A percentile compares a stretch with the other conserved stretches of the same genome.
phyloP scores from a whole-genome alignment of 2,113 vertebrate genomes.

The Myrmecophaga tridactyla region DNA sequence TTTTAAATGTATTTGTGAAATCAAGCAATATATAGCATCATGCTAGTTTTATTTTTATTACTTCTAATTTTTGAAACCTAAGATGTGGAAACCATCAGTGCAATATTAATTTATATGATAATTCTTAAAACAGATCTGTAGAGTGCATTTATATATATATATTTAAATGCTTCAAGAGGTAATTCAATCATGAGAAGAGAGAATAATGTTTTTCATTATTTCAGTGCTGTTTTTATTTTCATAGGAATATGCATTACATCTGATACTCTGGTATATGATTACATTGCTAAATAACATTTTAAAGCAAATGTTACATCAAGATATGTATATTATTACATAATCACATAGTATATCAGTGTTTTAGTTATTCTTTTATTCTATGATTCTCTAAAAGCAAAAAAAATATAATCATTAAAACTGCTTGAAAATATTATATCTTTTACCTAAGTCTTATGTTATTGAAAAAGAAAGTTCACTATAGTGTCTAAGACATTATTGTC shows the following conservation, averaged over 20 bases:
- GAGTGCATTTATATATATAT: neutral
- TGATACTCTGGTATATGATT: neutral
- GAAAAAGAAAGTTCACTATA: neutral
- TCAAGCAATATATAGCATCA: neutral
- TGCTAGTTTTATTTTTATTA: constrained; percentile 15
- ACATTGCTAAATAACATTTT: constrained; percentile 11
- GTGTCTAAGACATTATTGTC: neutral
- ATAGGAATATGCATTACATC: neutral
- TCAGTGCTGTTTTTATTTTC: neutral
- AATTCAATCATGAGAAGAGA: neutral
- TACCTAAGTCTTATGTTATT: constrained; percentile 9
- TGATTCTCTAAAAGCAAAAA: neutral
- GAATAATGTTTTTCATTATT: neutral
- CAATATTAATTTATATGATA: neutral
- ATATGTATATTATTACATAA: neutral
- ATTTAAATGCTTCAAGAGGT: constrained; percentile 19
- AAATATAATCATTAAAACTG: neutral
- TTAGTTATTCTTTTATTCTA: constrained; percentile 15
- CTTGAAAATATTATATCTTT: neutral
- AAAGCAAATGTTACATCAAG: neutral
- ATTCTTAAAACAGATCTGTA: neutral
- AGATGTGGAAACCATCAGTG: neutral
- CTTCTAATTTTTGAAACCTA: neutral
- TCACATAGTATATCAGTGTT: neutral
- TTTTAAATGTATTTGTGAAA: neutral